Evolutionary conservation across 2,888 invertebrate genomes (phyloP).

Genomic region (Charanyca ferruginea): DNA sequence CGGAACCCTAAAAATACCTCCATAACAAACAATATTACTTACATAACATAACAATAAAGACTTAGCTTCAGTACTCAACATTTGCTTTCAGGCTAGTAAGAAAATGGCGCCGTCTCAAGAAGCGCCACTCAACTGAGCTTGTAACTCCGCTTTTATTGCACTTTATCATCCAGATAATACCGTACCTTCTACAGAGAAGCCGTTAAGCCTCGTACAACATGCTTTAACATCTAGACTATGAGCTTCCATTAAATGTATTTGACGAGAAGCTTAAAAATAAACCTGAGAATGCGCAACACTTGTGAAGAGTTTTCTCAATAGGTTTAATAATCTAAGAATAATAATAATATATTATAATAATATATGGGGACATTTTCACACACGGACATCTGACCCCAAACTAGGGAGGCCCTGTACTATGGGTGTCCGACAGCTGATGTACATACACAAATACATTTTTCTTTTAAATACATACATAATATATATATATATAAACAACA

Average conservation of each 20-base stretch:
- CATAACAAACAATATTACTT: background rate
- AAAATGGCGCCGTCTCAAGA: conserved; percentile 37
- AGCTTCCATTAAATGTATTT: conserved; percentile 38
- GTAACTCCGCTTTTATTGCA: conserved; percentile 55
- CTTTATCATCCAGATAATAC: conserved; percentile 54
- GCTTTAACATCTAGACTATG: conserved; percentile 18
- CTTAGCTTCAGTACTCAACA: conserved; percentile 18
- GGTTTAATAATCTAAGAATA: no score
- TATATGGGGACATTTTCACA: no score
- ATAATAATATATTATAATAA: no score
- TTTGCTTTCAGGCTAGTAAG: conserved; percentile 11
- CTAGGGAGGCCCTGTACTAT: no score
- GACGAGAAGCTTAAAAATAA: conserved; percentile 29
- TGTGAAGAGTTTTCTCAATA: background rate
- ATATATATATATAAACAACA: no score
- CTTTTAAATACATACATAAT: no score
- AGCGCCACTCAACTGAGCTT: conserved; percentile 26
- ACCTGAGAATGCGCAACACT: background rate
- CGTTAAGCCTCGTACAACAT: conserved; percentile 46
- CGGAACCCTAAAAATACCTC: no score
- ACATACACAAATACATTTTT: no score
- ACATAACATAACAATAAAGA: conserved; percentile 20
- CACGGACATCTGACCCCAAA: no score
- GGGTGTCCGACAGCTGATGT: no score
- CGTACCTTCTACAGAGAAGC: conserved; percentile 28